These are phyloP conservation scores for Semnornis frantzii DNA, from an alignment of 2,113 vertebrate species.

Conservation along the genomic window DNA sequence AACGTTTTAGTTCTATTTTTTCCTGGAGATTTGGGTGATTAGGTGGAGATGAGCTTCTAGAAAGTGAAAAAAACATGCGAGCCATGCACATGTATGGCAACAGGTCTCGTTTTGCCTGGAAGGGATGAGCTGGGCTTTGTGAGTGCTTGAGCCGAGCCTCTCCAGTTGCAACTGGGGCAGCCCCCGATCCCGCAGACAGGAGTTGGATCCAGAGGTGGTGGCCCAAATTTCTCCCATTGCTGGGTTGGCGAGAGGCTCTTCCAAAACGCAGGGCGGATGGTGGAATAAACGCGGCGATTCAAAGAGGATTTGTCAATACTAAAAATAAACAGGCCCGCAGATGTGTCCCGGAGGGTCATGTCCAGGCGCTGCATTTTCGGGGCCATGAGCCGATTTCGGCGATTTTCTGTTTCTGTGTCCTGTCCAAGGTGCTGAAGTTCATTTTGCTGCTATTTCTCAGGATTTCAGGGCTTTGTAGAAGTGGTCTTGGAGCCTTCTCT, in stretches of 20 bases:
- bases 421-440: slow-evolving; percentile 74
- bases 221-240: not conserved
- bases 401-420: not conserved
- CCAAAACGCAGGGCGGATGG: slow-evolving; percentile 30
- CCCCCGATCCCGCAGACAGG: not conserved
- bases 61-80: fast-evolving
- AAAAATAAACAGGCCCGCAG: slow-evolving; percentile 71
- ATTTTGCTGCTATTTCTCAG: slow-evolving; percentile 11
- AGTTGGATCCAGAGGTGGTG: fast-evolving
- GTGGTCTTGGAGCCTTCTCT: not conserved
- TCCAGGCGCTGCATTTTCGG: slow-evolving; percentile 20
- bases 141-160: not conserved
- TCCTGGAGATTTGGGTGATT: not conserved
- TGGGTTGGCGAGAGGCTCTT: not conserved
- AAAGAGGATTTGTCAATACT: slow-evolving; percentile 74
- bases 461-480: slow-evolving; percentile 13
- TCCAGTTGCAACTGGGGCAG: not conserved
- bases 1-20: not conserved
- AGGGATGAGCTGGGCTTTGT: not conserved
- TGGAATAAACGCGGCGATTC: slow-evolving; percentile 44
- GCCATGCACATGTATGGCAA: not conserved
- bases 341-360: slow-evolving; percentile 57
- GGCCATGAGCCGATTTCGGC: not conserved
- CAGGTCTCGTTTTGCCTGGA: slow-evolving; percentile 6
- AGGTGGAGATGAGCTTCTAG: not conserved